Evolutionary conservation across 2,888 invertebrate species (phyloP), one percentile per base, ranked within the genome.

Genomic region (Pandemis corylana): DNA sequence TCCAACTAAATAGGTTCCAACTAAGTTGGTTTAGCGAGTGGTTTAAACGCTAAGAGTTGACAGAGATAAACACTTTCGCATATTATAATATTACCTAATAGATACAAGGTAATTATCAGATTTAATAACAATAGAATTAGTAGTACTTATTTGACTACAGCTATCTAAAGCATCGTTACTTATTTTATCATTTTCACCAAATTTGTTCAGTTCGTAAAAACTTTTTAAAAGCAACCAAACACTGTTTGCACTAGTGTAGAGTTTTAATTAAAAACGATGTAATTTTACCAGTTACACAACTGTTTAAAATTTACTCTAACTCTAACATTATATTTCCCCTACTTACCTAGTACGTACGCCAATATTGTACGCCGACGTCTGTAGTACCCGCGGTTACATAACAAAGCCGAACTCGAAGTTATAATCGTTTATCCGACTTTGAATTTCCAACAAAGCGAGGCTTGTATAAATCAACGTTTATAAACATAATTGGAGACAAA

Each of bases 301-400:
- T 68, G 59, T 41, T 46, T 59, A 10, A 36, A 2, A 51, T 68
- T 62, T 42, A 63, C 46, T 69, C 28, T 51, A 12, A 5, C 44
- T 12, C 44, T n/a, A 10, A 67, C 41, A n/a, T 53, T 20, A n/a
- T 42, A n/a, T 36, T 13, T 53, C 20, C 9, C 41, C 41, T 49
- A 62, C 63, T 68, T 53, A 69, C 64, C 49, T 59, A 74, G 64
- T 56, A 63, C 68, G 63, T 28, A 53, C 28, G 69, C 5, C n/a
- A n/a, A 53, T 56, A 20, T 56, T 56, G 56, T 56, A 20, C 56
- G 56, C 49, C 41, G 64, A 68, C 63, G 73, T 12, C 59, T 61
- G 42, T 49, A 53, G 49, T 53, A 44, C 65, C 10, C 28, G 51
- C 28, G 69, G 69, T 74, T 70, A 66, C 65, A 66, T 49, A 68